Base-by-base conservation (phyloP, 2,888 invertebrate species). In the Graphium colonna region DNA sequence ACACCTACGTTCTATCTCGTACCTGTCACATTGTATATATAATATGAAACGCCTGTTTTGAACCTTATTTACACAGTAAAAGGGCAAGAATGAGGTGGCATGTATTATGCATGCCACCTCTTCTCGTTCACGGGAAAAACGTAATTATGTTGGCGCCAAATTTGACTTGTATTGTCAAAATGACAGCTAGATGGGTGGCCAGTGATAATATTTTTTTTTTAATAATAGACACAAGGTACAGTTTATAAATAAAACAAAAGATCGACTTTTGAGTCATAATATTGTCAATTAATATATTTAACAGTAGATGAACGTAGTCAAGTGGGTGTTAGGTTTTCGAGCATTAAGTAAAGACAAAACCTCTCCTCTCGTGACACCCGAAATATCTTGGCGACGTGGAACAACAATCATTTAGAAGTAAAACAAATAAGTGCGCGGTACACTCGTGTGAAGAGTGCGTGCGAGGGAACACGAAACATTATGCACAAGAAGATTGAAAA, bases 401-500 rank as follows among this genome's bases (percentile, higher is more conserved):
- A 78, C 78, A 80, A 80, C 74, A 75, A 74, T 71, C 78, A 74
- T 79, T 81, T 78, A 82, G 74, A 78, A 73, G 77, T 75, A 83
- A 82, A 82, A 83, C 85, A 86, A 87, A 87, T 79, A 87, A 73
- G 71, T 82, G 82, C 78, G 84, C 77, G 72, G 73, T 70, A 71
- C 77, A 78, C 81, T 79, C 75, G 62, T 68, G 61, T 65, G 67
- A 65, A 72, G 76, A 81, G 82, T 83, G 82, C 83, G 83, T 83
- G 79, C 76, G 68, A 75, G 75, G 77, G 71, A 78, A 77, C 81
- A 77, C 74, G 72, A 70, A 73, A 79, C 82, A 86, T 86, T 86
- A 85, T 87, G 82, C 86, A 83, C 81, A 79, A 81, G 82, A 75
- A 79, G 79, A 79, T 82, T 86, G 86, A 84, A 85, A 82, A 85